These are phyloP conservation scores for Cheumatopsyche charites DNA, from an alignment of 1,140 invertebrate species.

Conservation along the genomic window DNA sequence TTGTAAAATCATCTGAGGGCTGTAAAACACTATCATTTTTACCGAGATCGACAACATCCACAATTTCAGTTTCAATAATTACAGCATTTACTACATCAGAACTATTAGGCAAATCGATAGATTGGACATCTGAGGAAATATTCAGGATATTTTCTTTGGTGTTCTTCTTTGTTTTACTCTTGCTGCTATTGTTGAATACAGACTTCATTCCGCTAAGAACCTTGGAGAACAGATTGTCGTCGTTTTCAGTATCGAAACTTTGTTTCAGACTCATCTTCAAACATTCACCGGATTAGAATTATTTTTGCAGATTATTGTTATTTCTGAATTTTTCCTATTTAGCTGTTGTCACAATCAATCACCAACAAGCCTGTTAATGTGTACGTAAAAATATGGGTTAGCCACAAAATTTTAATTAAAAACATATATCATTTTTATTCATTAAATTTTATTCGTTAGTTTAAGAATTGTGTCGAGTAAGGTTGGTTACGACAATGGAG, in stretches of 20 bases:
- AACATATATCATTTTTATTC: no score
- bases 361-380: no score
- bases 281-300: no score
- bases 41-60: neutral
- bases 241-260: neutral
- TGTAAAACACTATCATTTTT: constrained; percentile 8
- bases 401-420: no score
- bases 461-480: no score
- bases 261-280: neutral
- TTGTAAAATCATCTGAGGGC: neutral
- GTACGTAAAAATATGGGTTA: no score
- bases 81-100: neutral
- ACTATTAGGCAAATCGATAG: neutral
- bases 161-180: neutral
- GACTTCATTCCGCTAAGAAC: constrained; percentile 46
- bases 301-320: no score
- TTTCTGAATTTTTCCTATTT: no score
- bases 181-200: constrained; percentile 42
- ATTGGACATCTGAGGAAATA: neutral
- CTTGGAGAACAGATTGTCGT: constrained; percentile 45
- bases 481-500: no score
- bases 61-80: constrained; percentile 2
- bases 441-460: no score
- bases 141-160: neutral
- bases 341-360: no score